These are phyloP conservation scores for Gymnarchus niloticus DNA, from an alignment of 2,113 vertebrate genomes.

Conservation along the genomic window DNA sequence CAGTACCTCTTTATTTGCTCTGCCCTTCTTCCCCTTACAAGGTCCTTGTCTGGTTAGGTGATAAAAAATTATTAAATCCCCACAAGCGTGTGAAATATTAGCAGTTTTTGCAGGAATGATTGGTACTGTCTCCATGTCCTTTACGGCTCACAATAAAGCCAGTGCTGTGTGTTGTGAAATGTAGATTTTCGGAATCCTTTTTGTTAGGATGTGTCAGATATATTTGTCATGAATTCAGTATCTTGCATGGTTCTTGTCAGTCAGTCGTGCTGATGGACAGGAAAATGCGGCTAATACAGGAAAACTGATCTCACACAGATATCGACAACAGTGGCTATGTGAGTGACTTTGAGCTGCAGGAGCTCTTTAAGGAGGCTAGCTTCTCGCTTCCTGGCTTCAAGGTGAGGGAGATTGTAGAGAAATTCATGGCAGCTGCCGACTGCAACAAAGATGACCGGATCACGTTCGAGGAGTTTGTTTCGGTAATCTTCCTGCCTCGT, in stretches of 20 bases:
- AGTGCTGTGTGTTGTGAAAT: neutral
- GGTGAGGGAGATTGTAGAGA: constrained; percentile 86
- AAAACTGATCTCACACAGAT: constrained; percentile 59
- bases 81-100: constrained; percentile 32
- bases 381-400: constrained; percentile 87
- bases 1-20: neutral
- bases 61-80: neutral
- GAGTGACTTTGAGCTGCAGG: constrained; percentile 92
- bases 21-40: neutral
- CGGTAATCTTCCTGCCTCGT: constrained; percentile 57
- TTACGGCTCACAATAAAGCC: neutral
- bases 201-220: neutral
- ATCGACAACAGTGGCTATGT: constrained; percentile 92
- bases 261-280: neutral
- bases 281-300: constrained; percentile 15
- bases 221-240: neutral
- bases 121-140: neutral
- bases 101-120: constrained; percentile 16
- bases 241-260: neutral
- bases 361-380: constrained; percentile 90
- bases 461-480: constrained; percentile 93
- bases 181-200: neutral
- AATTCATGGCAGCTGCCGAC: constrained; percentile 76
- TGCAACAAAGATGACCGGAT: constrained; percentile 90
- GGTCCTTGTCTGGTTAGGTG: neutral